Evolutionary conservation across 2,797 vertebrate species (phyloP).

Genomic region (Sebastes itinus): DNA sequence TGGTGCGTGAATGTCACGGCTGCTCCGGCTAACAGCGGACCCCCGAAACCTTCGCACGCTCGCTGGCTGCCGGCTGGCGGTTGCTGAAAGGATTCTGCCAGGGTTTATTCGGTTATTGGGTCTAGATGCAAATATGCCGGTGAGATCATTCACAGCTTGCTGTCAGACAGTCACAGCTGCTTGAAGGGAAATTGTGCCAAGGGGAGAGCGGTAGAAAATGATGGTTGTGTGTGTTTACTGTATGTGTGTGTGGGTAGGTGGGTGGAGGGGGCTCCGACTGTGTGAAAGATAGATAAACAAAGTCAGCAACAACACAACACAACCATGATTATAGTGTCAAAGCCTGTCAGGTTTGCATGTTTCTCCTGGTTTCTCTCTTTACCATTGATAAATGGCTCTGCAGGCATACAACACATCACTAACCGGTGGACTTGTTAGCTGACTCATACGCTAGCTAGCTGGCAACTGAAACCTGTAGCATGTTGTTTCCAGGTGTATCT

Average conservation of each 20-base stretch:
- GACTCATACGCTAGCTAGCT: neutral
- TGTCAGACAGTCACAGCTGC: conserved; percentile 61
- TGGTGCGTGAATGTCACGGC: conserved; percentile 69
- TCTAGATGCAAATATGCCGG: conserved; percentile 54
- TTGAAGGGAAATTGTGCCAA: conserved; percentile 15
- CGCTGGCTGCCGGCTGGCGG: neutral
- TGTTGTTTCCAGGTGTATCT: conserved; percentile 18
- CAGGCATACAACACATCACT: neutral
- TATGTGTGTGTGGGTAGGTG: neutral
- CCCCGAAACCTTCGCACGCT: neutral
- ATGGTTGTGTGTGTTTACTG: neutral
- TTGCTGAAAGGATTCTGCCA: conserved; percentile 12
- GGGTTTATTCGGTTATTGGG: conserved; percentile 53
- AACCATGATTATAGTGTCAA: neutral
- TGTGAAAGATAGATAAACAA: neutral
- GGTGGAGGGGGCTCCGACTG: neutral
- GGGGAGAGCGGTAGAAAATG: neutral
- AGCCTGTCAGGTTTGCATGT: neutral
- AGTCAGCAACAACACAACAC: neutral
- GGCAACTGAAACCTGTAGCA: conserved; percentile 13
- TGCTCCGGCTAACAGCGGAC: neutral
- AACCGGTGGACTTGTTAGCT: neutral
- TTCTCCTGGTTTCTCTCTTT: neutral
- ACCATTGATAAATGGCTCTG: neutral
- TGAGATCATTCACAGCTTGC: conserved; percentile 63